These are phyloP conservation scores for Isurus oxyrinchus DNA, from an alignment of 2,113 vertebrate genomes.

Conservation along the genomic window DNA sequence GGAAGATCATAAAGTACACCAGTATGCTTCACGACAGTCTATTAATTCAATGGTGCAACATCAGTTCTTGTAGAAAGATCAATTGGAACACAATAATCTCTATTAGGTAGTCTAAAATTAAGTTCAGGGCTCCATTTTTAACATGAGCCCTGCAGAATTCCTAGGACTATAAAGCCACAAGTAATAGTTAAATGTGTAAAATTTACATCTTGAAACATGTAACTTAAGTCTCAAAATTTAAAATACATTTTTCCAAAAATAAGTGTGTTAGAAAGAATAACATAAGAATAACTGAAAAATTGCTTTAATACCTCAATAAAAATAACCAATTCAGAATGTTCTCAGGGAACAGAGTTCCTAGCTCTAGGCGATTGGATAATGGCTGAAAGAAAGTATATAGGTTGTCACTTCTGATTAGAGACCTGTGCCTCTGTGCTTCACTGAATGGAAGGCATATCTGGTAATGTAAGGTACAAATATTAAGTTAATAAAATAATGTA, in stretches of 20 bases:
- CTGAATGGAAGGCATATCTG: constrained; percentile 84
- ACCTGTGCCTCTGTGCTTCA: constrained; percentile 75
- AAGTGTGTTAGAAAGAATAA: not conserved
- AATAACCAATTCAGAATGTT: constrained; percentile 98
- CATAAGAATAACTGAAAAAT: constrained; percentile 79
- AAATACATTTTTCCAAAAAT: not conserved
- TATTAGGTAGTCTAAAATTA: constrained; percentile 25
- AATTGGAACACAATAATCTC: not conserved
- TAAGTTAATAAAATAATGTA: constrained; percentile 90
- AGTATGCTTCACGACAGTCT: not conserved
- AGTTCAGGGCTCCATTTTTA: not conserved
- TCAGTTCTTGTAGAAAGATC: not conserved
- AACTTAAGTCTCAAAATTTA: not conserved
- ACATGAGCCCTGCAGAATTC: not conserved
- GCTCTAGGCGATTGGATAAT: constrained; percentile 90
- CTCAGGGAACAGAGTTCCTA: constrained; percentile 83
- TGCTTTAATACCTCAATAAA: constrained; percentile 99
- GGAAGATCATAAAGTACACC: not conserved
- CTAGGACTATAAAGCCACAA: not conserved
- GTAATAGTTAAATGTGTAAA: not conserved
- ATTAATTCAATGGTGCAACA: constrained; percentile 20
- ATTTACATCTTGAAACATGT: not conserved
- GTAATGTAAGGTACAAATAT: constrained; percentile 94
- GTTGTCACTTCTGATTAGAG: constrained; percentile 97
- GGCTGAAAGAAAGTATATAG: constrained; percentile 91